A percentile compares a stretch with the other conserved stretches of the same genome.
phyloP scores from a whole-genome alignment of 2,797 vertebrate species.

The Chelmon rostratus region DNA sequence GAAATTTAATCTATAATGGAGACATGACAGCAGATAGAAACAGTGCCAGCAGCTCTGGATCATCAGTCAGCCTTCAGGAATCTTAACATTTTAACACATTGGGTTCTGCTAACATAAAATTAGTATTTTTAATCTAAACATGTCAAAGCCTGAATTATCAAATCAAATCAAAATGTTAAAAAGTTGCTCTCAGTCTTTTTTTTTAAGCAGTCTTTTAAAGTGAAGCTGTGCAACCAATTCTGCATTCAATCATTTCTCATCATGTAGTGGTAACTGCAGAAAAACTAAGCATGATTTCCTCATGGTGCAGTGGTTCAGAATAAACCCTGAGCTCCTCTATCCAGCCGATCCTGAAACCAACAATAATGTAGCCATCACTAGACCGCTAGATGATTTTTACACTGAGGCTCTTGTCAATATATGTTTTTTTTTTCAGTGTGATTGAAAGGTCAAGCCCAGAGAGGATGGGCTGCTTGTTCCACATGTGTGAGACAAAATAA shows the following conservation, averaged over 20 bases:
- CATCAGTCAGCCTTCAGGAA: no score
- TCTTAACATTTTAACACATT: not conserved
- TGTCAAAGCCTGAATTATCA: no score
- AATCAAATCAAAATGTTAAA: no score
- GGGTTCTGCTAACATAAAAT: not conserved
- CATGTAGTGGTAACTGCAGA: no score
- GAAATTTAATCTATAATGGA: no score
- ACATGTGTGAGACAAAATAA: constrained; percentile 1
- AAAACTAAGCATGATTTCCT: no score
- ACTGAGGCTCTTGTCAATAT: not conserved
- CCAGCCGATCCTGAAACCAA: not conserved
- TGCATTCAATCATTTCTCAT: no score
- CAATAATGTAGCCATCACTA: not conserved
- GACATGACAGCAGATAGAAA: no score
- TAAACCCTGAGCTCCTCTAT: not conserved
- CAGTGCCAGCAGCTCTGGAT: no score
- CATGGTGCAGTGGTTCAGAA: no score
- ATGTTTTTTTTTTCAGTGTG: not conserved
- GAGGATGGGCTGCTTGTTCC: not conserved
- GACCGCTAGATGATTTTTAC: not conserved
- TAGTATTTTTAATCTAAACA: not conserved
- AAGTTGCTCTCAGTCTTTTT: not conserved
- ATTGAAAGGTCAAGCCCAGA: not conserved
- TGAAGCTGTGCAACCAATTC: no score
- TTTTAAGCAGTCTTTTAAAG: not conserved